Evolutionary conservation across 2,113 vertebrate genomes (phyloP), one percentile per base, ranked within the genome.

Genomic region (Perca fluviatilis): DNA sequence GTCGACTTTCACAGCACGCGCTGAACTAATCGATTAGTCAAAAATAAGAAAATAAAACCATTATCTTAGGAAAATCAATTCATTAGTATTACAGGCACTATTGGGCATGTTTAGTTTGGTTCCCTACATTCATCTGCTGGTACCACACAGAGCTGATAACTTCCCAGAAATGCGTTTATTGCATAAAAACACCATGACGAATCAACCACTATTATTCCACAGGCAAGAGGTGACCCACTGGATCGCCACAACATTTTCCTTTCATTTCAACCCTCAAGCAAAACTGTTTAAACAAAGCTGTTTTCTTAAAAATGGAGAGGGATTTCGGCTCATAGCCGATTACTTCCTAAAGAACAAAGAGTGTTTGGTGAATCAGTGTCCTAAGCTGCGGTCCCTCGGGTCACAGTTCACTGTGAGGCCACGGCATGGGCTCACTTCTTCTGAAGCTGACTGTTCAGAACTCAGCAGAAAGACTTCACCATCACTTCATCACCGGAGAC

Each of bases 381-480:
- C 84, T 73, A 58, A 76, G 68, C 53, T 60, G 77, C n/a, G 1
- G 0, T 67, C 84, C 82, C 70, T 84, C 50, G 36, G 86, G 86
- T 77, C 61, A 70, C 72, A 84, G 82, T 75, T 84, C 86, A 57
- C 40, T 18, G 61, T 58, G 77, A 82, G 80, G 66, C 46, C 47
- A 54, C 18, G 1, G 23, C 74, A 53, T 65, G 43, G 7, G 3
- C 74, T 40, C 61, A 16, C 43, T 63, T 72, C 69, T 84, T 85
- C 69, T 80, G 5, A 5, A 64, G 69, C 30, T 25, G 27, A 21
- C 56, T 51, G 66, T 7, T 70, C 58, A 57, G 58, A 67, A 53
- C 62, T 66, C 57, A n/a, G 62, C 10, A 61, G 25, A 79, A 66
- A 77, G 8, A 51, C 33, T 13, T 33, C 25, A 30, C 47, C 15